These are phyloP conservation scores for Parthenolecanium corni DNA, from an alignment of 2,888 invertebrate genomes.

Conservation along the genomic window DNA sequence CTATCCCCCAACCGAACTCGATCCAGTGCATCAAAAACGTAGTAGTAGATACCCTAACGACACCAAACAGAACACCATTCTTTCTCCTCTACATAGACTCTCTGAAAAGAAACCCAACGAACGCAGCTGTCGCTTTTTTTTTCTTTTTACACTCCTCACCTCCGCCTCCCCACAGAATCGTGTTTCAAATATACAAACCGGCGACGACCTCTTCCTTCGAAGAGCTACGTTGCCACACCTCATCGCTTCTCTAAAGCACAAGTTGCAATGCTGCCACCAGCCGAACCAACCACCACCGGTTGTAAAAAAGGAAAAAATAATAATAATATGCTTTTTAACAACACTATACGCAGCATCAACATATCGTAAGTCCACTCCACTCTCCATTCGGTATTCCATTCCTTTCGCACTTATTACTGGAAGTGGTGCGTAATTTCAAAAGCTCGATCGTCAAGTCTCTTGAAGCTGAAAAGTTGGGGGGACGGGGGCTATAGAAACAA, in stretches of 20 bases:
- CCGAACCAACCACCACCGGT: neutral
- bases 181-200: constrained; percentile 6
- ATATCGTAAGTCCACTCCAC: too few species aligned
- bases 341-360: too few species aligned
- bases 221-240: constrained; percentile 12
- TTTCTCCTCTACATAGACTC: neutral
- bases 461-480: too few species aligned
- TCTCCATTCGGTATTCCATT: too few species aligned
- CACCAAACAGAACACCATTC: constrained; percentile 13
- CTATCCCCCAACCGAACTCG: constrained; percentile 18
- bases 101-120: constrained; percentile 21
- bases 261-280: constrained; percentile 16
- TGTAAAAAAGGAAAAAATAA: neutral
- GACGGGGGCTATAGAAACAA: too few species aligned
- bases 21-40: constrained; percentile 10
- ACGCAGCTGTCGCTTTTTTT: constrained; percentile 17
- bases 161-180: neutral
- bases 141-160: neutral
- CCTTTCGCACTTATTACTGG: too few species aligned
- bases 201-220: constrained; percentile 20
- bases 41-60: constrained; percentile 9
- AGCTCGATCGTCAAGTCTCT: too few species aligned
- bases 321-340: too few species aligned
- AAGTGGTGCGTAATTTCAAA: too few species aligned
- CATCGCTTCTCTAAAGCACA: neutral